phyloP scores from a whole-genome alignment of 2,113 vertebrate species.

The Catagonus wagneri region DNA sequence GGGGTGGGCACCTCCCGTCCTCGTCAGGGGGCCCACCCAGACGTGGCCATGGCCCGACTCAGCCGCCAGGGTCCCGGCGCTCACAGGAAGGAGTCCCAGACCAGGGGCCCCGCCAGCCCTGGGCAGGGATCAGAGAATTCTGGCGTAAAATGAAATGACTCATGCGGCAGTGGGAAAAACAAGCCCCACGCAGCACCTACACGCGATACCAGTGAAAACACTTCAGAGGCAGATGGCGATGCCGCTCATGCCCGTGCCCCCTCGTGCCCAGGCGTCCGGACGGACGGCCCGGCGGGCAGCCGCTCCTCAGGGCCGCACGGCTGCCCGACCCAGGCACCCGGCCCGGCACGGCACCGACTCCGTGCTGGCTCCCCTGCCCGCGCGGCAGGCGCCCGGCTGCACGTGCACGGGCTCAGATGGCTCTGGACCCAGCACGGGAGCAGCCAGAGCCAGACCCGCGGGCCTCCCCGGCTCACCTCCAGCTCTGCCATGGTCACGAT shows the following conservation, averaged over 20 bases:
- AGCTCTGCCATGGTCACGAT: slow-evolving; percentile 97
- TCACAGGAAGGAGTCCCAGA: neutral
- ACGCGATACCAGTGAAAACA: neutral
- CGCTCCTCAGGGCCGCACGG: neutral
- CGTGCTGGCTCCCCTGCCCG: no score
- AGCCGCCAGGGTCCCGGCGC: fast-evolving
- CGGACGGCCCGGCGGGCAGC: neutral
- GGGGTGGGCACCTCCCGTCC: neutral
- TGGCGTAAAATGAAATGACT: neutral
- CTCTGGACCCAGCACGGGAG: neutral
- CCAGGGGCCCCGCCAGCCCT: neutral
- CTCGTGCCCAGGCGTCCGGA: fast-evolving
- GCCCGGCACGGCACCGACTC: neutral
- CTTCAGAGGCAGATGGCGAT: neutral
- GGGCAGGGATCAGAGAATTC: neutral
- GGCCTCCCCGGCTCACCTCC: slow-evolving; percentile 90
- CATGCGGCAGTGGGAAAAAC: neutral
- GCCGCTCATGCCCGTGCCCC: fast-evolving
- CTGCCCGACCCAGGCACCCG: neutral
- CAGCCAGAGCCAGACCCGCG: neutral
- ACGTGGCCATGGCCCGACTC: fast-evolving
- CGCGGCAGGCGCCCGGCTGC: no score
- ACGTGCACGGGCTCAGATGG: no score
- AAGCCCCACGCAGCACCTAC: neutral
- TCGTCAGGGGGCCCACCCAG: neutral